Evolutionary conservation across 1,140 invertebrate species (phyloP).

Genomic region (Heterodera schachtii): DNA sequence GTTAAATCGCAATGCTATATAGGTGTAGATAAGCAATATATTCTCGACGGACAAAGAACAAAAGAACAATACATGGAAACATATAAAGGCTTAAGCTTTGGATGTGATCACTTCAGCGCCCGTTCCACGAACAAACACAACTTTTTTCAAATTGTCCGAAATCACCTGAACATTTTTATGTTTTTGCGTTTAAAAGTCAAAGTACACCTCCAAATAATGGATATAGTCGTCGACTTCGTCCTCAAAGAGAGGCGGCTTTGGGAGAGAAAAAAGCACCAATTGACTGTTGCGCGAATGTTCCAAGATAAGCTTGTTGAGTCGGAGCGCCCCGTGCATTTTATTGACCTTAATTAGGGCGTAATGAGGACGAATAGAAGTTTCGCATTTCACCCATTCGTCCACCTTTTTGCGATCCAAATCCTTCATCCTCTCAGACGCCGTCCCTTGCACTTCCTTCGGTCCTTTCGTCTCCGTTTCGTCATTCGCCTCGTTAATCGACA

Average conservation of each 20-base stretch:
- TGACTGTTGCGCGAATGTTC: slow-evolving; percentile 94
- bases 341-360: slow-evolving; percentile 46
- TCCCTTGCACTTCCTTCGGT: slow-evolving; percentile 68
- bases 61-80: too few species aligned
- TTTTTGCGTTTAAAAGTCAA: too few species aligned
- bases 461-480: slow-evolving; percentile 97
- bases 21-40: too few species aligned
- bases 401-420: slow-evolving; percentile 53
- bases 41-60: too few species aligned
- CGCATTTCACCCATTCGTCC: too few species aligned
- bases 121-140: slow-evolving; percentile 93
- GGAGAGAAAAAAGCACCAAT: slow-evolving; percentile 94
- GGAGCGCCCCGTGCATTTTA: slow-evolving; percentile 96
- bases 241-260: slow-evolving; percentile 81
- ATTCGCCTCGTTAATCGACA: slow-evolving; percentile 96
- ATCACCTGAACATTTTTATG: slow-evolving; percentile 95
- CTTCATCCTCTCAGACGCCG: slow-evolving; percentile 46
- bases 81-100: too few species aligned
- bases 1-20: too few species aligned
- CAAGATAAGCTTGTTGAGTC: slow-evolving; percentile 94
- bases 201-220: slow-evolving; percentile 48
- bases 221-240: slow-evolving; percentile 58
- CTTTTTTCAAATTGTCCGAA: slow-evolving; percentile 91
- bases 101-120: slow-evolving; percentile 98
- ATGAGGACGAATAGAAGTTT: too few species aligned